These are phyloP conservation scores for Pedionomus torquatus DNA, from an alignment of 2,113 vertebrate species.

Conservation along the genomic window DNA sequence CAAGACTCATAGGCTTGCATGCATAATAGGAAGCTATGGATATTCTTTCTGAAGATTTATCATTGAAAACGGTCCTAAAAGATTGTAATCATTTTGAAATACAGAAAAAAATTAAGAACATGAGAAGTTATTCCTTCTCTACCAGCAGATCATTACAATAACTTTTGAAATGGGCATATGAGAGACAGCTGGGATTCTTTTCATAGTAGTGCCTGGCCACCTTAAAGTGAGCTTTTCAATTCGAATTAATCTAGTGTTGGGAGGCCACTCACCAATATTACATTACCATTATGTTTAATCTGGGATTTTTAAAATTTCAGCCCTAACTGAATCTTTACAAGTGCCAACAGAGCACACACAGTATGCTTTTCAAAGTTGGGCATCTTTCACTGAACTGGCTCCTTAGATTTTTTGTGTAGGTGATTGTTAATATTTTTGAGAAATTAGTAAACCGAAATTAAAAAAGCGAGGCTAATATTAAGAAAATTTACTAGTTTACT, in stretches of 20 bases:
- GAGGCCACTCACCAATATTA: neutral
- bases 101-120: neutral
- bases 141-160: neutral
- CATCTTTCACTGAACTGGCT: neutral
- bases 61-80: neutral
- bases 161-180: neutral
- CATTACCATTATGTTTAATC: neutral
- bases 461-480: neutral
- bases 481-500: neutral
- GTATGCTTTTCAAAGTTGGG: neutral
- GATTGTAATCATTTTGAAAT: neutral
- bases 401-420: neutral
- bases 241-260: neutral
- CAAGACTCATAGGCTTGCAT: slow-evolving; percentile 39
- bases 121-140: neutral
- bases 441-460: neutral
- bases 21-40: slow-evolving; percentile 2
- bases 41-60: neutral
- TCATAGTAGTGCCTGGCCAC: neutral
- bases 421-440: neutral
- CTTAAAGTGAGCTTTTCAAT: neutral
- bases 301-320: neutral
- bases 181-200: neutral
- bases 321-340: neutral
- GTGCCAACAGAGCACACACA: neutral